phyloP scores from a whole-genome alignment of 2,113 vertebrate species.

The Bettongia penicillata region DNA sequence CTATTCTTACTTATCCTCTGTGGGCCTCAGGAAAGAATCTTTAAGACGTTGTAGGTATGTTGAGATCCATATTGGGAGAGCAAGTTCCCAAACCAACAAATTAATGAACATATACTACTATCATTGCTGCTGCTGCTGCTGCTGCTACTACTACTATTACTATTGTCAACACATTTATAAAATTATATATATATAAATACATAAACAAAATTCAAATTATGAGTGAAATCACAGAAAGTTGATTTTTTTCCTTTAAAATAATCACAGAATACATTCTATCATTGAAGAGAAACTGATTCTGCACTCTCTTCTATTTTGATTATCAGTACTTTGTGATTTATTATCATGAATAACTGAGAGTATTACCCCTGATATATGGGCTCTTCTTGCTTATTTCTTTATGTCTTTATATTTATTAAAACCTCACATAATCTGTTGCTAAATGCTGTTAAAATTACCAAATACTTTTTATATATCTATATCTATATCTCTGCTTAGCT shows the following conservation, averaged over 20 bases:
- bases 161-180: neutral
- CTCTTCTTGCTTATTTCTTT: neutral
- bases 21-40: neutral
- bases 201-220: too few species aligned
- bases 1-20: neutral
- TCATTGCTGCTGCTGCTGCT: neutral
- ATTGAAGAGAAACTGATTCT: neutral
- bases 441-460: neutral
- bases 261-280: neutral
- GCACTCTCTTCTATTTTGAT: neutral
- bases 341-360: neutral
- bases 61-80: neutral
- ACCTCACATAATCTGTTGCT: neutral
- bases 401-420: neutral
- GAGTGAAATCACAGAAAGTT: neutral
- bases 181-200: neutral
- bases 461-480: neutral
- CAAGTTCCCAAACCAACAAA: neutral
- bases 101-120: neutral
- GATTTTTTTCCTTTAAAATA: neutral
- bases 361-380: neutral
- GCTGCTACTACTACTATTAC: too few species aligned
- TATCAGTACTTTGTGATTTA: neutral
- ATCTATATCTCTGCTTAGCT: too few species aligned
- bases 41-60: neutral